Evolutionary conservation across 1,140 invertebrate species (phyloP).

Genomic region (Megathymus violae): DNA sequence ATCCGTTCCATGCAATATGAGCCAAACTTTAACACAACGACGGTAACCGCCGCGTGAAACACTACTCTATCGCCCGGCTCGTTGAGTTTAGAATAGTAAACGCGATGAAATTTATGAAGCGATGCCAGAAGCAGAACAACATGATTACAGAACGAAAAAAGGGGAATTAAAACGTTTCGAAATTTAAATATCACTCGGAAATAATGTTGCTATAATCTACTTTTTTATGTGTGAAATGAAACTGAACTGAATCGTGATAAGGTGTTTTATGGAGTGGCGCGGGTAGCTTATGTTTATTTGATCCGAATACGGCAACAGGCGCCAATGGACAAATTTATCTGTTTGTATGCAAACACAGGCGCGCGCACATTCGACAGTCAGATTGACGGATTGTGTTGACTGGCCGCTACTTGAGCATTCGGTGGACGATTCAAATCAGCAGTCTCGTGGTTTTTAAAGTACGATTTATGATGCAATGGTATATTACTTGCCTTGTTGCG

Average conservation of each 20-base stretch:
- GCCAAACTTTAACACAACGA: conserved; percentile 50
- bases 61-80: conserved; percentile 33
- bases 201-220: conserved; percentile 54
- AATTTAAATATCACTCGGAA: conserved; percentile 68
- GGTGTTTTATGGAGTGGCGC: conserved; percentile 29
- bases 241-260: conserved; percentile 31
- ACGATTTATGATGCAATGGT: no score
- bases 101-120: conserved; percentile 46
- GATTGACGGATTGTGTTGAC: conserved; percentile 44
- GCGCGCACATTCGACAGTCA: conserved; percentile 52
- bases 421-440: no score
- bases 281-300: conserved; percentile 50
- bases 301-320: conserved; percentile 44
- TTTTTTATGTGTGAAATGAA: conserved; percentile 28
- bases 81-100: conserved; percentile 41
- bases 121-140: conserved; percentile 62
- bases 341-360: conserved; percentile 55
- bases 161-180: conserved; percentile 56
- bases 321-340: conserved; percentile 59
- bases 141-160: conserved; percentile 57
- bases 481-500: no score
- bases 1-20: conserved; percentile 56
- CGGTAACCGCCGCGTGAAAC: conserved; percentile 30
- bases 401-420: no score
- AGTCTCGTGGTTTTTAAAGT: no score